These are phyloP conservation scores for Meriones psammophilus DNA, from an alignment of 2,797 vertebrate genomes.

Conservation along the genomic window DNA sequence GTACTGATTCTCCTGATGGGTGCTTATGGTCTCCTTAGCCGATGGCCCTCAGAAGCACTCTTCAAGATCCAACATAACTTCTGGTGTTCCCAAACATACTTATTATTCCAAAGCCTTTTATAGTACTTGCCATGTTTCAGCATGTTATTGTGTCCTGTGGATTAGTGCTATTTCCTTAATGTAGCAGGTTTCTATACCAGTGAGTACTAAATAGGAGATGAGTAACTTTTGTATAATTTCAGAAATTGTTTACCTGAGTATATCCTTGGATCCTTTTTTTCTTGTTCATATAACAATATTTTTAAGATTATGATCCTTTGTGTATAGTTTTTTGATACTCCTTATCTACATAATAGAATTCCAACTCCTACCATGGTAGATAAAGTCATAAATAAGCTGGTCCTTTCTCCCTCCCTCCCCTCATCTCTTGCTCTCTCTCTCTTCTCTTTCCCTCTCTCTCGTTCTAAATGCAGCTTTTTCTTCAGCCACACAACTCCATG, in stretches of 20 bases:
- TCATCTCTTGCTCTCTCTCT: background rate
- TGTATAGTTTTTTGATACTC: background rate
- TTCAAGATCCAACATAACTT: background rate
- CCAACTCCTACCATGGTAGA: background rate
- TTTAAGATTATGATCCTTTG: background rate
- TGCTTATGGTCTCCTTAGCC: background rate
- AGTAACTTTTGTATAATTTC: background rate
- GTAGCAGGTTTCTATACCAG: background rate
- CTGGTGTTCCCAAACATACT: background rate
- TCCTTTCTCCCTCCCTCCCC: background rate
- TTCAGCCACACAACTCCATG: background rate
- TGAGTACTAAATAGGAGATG: background rate
- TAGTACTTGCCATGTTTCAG: background rate
- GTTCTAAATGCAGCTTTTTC: background rate
- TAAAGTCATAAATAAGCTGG: background rate
- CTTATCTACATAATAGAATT: slow-evolving; percentile 9
- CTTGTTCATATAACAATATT: background rate
- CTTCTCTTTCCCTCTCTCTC: background rate
- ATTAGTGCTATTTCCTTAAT: background rate
- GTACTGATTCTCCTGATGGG: background rate
- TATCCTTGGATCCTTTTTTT: background rate
- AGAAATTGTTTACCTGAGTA: background rate
- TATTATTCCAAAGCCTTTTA: slow-evolving; percentile 2
- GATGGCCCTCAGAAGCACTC: background rate
- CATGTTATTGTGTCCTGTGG: background rate